phyloP scores from a whole-genome alignment of 92 coral and sea anemone genomes.

The Epizoanthus scotinus region DNA sequence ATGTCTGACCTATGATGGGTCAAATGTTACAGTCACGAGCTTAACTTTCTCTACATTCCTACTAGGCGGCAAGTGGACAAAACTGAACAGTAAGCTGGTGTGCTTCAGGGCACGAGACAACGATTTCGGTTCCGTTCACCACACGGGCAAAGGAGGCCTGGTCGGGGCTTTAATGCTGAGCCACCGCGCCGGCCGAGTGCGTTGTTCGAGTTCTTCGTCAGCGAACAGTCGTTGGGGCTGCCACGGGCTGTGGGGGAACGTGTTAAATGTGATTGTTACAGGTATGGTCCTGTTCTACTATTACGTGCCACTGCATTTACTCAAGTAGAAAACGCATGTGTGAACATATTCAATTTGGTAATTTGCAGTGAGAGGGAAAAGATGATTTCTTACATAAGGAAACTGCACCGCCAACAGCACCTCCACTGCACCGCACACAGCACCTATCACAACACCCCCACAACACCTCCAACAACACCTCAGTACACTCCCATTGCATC shows the following conservation, averaged over 20 bases:
- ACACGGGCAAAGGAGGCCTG: slow-evolving; percentile 24
- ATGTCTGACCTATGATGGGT: too few relatives aligned
- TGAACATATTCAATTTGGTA: too few relatives aligned
- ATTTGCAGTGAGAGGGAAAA: too few relatives aligned
- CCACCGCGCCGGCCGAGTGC: slow-evolving; percentile 42
- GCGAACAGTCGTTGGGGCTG: slow-evolving; percentile 39
- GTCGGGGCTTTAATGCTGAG: slow-evolving; percentile 28
- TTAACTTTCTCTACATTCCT: background rate
- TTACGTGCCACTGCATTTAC: too few relatives aligned
- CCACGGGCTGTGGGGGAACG: slow-evolving; percentile 37
- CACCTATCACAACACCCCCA: too few relatives aligned
- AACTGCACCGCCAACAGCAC: too few relatives aligned
- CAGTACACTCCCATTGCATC: too few relatives aligned
- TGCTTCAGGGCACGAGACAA: slow-evolving; percentile 38
- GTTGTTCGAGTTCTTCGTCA: slow-evolving; percentile 22
- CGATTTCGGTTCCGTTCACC: slow-evolving; percentile 9
- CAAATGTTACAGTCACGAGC: too few relatives aligned
- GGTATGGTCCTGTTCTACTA: background rate
- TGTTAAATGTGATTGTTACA: slow-evolving; percentile 33
- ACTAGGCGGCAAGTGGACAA: slow-evolving; percentile 29
- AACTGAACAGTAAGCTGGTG: slow-evolving; percentile 23
- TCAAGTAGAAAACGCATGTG: too few relatives aligned
- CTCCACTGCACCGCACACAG: too few relatives aligned
- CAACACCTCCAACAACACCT: too few relatives aligned
- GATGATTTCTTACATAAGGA: too few relatives aligned